Conservation (phyloP, 2,113 vertebrate genomes). For the Odobenus rosmarus region DNA sequence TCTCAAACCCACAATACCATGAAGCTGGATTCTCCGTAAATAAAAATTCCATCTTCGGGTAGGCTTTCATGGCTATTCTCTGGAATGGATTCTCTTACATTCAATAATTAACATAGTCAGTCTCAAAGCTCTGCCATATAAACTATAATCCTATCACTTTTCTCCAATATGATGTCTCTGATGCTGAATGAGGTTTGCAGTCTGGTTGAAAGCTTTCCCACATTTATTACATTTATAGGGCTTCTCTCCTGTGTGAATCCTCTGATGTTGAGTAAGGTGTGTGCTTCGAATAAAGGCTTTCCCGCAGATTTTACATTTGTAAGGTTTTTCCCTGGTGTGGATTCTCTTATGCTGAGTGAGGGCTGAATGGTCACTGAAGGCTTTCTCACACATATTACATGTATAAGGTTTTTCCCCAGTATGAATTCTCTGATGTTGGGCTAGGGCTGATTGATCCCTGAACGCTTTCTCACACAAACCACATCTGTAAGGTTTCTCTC, state of each 20-base stretch:
- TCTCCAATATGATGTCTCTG: slow-evolving; percentile 79
- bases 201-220: slow-evolving; percentile 81
- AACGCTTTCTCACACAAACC: slow-evolving; percentile 79
- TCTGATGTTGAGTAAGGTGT: slow-evolving; percentile 78
- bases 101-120: neutral
- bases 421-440: slow-evolving; percentile 79
- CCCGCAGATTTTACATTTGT: slow-evolving; percentile 77
- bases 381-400: slow-evolving; percentile 72
- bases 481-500: slow-evolving; percentile 78
- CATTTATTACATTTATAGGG: slow-evolving; percentile 80
- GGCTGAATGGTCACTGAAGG: slow-evolving; percentile 75
- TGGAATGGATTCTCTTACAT: neutral
- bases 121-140: neutral
- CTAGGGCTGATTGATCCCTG: slow-evolving; percentile 76
- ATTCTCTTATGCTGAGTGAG: slow-evolving; percentile 80
- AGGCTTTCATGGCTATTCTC: neutral
- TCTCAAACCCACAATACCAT: neutral
- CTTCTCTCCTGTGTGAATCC: slow-evolving; percentile 81
- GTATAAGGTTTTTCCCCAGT: slow-evolving; percentile 78
- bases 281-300: slow-evolving; percentile 80
- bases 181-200: slow-evolving; percentile 81
- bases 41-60: neutral
- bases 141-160: slow-evolving; percentile 53
- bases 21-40: neutral
- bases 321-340: slow-evolving; percentile 80